Conservation (phyloP, 2,797 vertebrate species). For the Melanotaenia trifasciata region DNA sequence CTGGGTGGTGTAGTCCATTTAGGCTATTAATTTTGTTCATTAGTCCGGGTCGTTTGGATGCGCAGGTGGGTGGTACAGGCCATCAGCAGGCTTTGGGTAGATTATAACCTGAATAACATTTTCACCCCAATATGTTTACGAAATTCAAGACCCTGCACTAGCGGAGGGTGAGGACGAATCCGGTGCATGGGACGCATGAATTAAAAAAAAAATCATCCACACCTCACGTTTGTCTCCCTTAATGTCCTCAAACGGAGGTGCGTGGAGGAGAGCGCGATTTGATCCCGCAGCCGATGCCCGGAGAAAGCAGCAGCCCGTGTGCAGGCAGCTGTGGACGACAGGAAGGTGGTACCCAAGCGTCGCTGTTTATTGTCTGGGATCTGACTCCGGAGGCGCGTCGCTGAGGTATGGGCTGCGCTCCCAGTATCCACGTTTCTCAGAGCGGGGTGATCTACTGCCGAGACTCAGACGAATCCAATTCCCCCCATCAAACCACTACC, state of each 20-base stretch:
- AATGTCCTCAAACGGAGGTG: slow-evolving; percentile 66
- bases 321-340: slow-evolving; percentile 53
- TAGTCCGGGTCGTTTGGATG: slow-evolving; percentile 27
- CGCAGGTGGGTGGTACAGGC: slow-evolving; percentile 29
- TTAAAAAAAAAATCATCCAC: slow-evolving; percentile 29
- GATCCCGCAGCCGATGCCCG: slow-evolving; percentile 60
- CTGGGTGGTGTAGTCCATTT: slow-evolving; percentile 50
- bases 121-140: slow-evolving; percentile 25
- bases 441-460: slow-evolving; percentile 98
- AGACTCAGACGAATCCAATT: slow-evolving; percentile 95
- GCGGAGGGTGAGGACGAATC: slow-evolving; percentile 28
- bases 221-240: slow-evolving; percentile 37
- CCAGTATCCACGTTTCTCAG: slow-evolving; percentile 98
- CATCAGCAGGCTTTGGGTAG: slow-evolving; percentile 2
- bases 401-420: slow-evolving; percentile 95
- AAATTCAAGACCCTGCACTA: slow-evolving; percentile 12
- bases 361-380: slow-evolving; percentile 49
- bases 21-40: slow-evolving; percentile 25
- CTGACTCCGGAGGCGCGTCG: slow-evolving; percentile 55
- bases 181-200: slow-evolving; percentile 32
- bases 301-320: slow-evolving; percentile 42
- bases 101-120: neutral
- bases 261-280: slow-evolving; percentile 63
- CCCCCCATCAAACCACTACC: slow-evolving; percentile 91
- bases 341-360: slow-evolving; percentile 59